Evolutionary conservation across 64 coral and sea anemone species (phyloP).

Genomic region (Pachyseris speciosa): DNA sequence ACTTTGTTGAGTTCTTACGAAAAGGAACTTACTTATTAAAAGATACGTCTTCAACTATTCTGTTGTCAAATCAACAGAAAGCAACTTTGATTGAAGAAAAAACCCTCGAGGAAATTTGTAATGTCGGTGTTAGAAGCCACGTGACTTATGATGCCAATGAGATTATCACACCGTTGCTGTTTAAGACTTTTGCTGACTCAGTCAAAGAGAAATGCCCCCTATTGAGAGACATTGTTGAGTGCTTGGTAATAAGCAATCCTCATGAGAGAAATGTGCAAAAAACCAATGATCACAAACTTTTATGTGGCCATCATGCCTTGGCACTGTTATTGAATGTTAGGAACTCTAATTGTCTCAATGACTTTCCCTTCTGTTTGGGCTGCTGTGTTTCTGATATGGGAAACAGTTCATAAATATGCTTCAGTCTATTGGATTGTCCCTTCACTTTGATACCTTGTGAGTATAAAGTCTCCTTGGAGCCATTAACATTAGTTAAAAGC

Average conservation of each 20-base stretch:
- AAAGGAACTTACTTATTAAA: not conserved
- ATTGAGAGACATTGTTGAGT: conserved; percentile 15
- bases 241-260: not conserved
- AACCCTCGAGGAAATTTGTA: not conserved
- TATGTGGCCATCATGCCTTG: conserved; percentile 43
- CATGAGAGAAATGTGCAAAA: conserved; percentile 48
- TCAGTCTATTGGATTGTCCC: conserved; percentile 43
- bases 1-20: not conserved
- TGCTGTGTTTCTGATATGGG: conserved; percentile 65
- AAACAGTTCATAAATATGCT: conserved; percentile 78
- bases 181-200: conserved; percentile 19
- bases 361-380: conserved; percentile 58
- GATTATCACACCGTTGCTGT: not conserved
- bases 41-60: too few species aligned
- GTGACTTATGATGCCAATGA: not conserved
- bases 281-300: conserved; percentile 27
- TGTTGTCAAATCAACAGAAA: too few species aligned
- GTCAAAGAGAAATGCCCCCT: conserved; percentile 58
- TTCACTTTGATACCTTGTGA: conserved; percentile 49
- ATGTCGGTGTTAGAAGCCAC: not conserved
- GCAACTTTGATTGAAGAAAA: not conserved
- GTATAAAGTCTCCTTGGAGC: not conserved
- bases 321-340: conserved; percentile 41
- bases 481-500: not conserved
- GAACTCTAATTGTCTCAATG: conserved; percentile 25